phyloP scores from a whole-genome alignment of 2,113 vertebrate genomes.

The Miniopterus natalensis region DNA sequence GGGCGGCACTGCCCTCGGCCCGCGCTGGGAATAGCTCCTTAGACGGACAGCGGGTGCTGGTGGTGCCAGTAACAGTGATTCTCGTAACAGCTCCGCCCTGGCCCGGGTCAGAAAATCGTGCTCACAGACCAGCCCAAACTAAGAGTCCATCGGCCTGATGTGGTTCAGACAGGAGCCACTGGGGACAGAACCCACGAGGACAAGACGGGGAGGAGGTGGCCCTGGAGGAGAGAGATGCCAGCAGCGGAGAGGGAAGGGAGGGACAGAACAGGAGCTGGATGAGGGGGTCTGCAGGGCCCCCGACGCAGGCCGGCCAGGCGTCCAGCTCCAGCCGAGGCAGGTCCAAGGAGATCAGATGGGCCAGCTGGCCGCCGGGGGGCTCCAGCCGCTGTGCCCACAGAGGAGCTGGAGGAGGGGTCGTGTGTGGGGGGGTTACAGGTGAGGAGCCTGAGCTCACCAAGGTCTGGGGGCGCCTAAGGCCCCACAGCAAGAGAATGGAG shows the following conservation, averaged over 20 bases:
- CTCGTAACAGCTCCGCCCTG: not conserved
- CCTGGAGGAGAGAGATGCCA: accelerated
- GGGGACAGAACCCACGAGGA: not conserved
- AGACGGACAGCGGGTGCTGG: accelerated
- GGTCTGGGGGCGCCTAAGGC: not conserved
- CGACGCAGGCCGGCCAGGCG: too few relatives aligned
- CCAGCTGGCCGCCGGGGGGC: accelerated
- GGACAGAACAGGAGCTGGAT: accelerated
- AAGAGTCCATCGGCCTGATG: accelerated
- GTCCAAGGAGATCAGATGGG: accelerated
- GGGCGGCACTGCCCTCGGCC: accelerated
- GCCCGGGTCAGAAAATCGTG: accelerated
- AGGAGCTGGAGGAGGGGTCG: not conserved
- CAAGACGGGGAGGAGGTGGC: accelerated
- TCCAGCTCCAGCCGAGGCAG: accelerated
- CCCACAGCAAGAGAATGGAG: not conserved
- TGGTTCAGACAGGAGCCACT: accelerated
- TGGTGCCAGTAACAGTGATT: too few relatives aligned
- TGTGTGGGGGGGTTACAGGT: not conserved
- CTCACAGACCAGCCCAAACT: accelerated
- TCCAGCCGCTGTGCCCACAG: accelerated
- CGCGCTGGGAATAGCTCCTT: accelerated
- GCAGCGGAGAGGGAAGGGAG: not conserved
- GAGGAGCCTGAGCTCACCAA: not conserved
- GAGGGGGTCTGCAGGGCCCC: not conserved